Evolutionary conservation across 2,797 vertebrate genomes (phyloP).

Genomic region (Bovichtus variegatus): DNA sequence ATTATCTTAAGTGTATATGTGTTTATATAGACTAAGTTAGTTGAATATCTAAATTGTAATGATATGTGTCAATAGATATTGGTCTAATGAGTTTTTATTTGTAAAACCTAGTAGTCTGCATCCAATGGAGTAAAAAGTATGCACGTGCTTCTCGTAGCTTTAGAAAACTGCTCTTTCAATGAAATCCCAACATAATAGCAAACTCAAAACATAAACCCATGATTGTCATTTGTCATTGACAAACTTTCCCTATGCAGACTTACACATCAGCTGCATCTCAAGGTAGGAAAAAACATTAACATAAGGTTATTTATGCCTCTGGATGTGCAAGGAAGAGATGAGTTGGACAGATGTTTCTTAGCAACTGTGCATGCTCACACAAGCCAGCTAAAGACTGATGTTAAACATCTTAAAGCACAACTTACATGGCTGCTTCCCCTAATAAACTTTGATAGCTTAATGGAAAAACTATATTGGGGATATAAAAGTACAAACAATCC

Average conservation of each 20-base stretch:
- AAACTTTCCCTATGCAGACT: not conserved
- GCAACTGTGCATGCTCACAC: slow-evolving; percentile 22
- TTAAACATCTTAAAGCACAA: slow-evolving; percentile 3
- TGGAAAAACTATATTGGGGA: not conserved
- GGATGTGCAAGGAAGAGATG: slow-evolving; percentile 7
- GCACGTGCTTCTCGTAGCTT: not conserved
- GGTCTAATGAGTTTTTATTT: not conserved
- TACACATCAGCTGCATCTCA: not conserved
- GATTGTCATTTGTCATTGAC: not conserved
- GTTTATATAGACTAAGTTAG: too few species aligned
- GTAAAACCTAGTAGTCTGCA: not conserved
- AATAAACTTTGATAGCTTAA: not conserved
- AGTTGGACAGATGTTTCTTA: slow-evolving; percentile 14
- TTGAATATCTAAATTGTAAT: not conserved
- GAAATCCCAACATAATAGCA: not conserved
- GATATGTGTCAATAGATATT: not conserved
- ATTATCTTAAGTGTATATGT: not conserved
- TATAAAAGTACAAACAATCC: not conserved
- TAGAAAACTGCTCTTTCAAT: not conserved
- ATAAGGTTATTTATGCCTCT: not conserved
- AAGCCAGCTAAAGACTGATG: not conserved
- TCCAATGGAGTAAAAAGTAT: not conserved
- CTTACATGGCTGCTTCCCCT: not conserved
- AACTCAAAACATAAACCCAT: not conserved
- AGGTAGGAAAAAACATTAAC: not conserved